phyloP scores from a whole-genome alignment of 2,888 invertebrate genomes.

The Cephus rjabovi region DNA sequence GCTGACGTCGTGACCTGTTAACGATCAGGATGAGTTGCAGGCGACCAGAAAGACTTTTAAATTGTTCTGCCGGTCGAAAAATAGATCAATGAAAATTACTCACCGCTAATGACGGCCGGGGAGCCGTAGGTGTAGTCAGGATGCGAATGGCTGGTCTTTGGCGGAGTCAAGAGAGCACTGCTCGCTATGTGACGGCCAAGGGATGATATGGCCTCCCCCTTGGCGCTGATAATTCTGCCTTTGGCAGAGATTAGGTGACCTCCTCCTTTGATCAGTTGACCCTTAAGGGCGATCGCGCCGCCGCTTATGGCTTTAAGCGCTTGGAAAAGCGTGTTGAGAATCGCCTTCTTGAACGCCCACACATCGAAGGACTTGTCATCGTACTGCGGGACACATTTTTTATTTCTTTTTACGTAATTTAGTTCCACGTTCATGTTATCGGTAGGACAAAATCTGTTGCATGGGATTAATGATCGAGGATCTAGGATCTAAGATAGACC shows the following conservation, averaged over 20 bases:
- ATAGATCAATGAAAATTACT: no score
- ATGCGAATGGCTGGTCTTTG: constrained; percentile 13
- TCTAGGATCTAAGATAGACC: no score
- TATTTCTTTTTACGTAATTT: no score
- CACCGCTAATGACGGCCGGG: no score
- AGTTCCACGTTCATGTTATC: no score
- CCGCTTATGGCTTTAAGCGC: constrained; percentile 91
- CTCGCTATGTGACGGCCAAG: constrained; percentile 84
- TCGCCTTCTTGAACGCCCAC: constrained; percentile 85
- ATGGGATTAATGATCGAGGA: background rate
- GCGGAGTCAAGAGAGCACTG: constrained; percentile 76
- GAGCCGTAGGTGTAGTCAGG: no score
- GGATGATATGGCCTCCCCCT: constrained; percentile 84
- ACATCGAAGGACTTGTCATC: constrained; percentile 70
- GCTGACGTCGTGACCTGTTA: constrained; percentile 30
- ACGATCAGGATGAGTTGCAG: no score
- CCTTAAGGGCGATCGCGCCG: constrained; percentile 88
- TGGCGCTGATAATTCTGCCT: constrained; percentile 77
- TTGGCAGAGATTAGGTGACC: constrained; percentile 76
- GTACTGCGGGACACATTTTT: constrained; percentile 32
- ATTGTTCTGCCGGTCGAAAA: no score
- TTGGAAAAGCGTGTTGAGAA: constrained; percentile 85
- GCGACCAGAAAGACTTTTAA: no score
- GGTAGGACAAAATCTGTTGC: no score
- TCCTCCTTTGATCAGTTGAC: constrained; percentile 87